Evolutionary conservation across 1,140 invertebrate species (phyloP).

Genomic region (Nomia melanderi): DNA sequence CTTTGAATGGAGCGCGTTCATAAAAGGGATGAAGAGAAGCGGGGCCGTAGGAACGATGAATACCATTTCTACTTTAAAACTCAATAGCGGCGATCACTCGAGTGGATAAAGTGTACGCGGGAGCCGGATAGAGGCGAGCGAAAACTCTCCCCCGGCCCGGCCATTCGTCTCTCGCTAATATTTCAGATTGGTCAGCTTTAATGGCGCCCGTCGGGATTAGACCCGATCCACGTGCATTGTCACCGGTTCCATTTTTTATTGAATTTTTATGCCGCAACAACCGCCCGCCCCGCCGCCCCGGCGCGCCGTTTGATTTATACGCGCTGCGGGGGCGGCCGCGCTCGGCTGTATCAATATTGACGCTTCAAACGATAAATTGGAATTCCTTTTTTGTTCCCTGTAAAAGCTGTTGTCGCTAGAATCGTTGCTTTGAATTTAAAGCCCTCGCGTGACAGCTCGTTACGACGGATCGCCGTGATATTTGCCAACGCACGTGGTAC

Average conservation of each 20-base stretch:
- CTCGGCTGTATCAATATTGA: neutral
- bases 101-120: constrained; percentile 21
- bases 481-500: constrained; percentile 48
- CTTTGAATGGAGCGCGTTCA: constrained; percentile 25
- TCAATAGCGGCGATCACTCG: constrained; percentile 35
- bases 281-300: too few species aligned
- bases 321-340: neutral
- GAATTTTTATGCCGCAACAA: neutral
- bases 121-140: neutral
- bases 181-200: constrained; percentile 13
- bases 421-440: neutral
- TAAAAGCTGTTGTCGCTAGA: too few species aligned
- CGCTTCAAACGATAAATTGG: neutral
- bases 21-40: constrained; percentile 19
- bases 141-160: neutral
- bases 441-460: neutral
- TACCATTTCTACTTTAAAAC: constrained; percentile 45
- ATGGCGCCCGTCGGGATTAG: neutral
- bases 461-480: constrained; percentile 20
- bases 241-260: neutral
- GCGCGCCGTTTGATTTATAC: neutral
- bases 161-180: neutral
- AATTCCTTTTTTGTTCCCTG: neutral
- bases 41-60: constrained; percentile 23
- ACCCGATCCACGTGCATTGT: neutral